phyloP scores from a whole-genome alignment of 2,797 vertebrate genomes.

The Neosilurus mollespiculum region DNA sequence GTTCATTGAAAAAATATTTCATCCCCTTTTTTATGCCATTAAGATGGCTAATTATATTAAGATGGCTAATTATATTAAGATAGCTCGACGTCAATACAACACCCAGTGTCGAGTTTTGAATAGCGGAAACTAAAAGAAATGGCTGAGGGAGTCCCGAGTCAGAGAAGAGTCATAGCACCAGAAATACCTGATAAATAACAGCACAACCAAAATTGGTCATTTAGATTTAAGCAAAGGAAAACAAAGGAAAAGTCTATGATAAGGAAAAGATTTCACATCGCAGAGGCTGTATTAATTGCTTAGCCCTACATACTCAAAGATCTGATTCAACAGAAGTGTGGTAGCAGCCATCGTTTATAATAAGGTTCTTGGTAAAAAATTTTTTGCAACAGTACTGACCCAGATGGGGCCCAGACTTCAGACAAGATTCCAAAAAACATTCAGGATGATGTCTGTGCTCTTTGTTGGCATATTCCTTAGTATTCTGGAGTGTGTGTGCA shows the following conservation, averaged over 20 bases:
- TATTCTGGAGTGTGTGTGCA: neutral
- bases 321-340: constrained; percentile 4
- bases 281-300: neutral
- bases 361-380: no score
- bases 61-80: no score
- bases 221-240: neutral
- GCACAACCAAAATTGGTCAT: neutral
- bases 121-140: no score
- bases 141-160: no score
- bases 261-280: neutral
- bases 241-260: neutral
- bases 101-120: no score
- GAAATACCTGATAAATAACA: neutral
- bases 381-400: neutral
- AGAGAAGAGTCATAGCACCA: no score
- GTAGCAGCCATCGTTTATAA: neutral
- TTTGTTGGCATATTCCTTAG: neutral
- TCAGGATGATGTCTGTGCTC: neutral
- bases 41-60: no score
- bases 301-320: neutral
- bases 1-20: no score
- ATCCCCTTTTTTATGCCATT: no score
- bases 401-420: neutral
- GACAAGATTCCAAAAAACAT: neutral
- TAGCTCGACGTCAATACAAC: no score